Base-by-base conservation (phyloP, 2,888 invertebrate genomes). In the Yponomeuta cagnagella region DNA sequence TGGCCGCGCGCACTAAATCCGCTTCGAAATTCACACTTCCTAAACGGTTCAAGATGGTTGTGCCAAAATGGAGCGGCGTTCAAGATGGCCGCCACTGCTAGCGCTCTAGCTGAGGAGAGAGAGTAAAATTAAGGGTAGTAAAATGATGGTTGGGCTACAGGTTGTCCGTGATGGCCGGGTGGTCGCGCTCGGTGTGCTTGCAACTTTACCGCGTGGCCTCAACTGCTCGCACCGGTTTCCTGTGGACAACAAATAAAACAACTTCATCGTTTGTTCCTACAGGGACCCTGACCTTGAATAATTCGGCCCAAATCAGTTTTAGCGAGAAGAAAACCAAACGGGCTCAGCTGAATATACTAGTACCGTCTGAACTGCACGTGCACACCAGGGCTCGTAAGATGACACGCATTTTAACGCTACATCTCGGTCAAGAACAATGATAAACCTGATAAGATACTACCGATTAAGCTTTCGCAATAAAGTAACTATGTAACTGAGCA, bases 1-100 rank as follows among this genome's bases (percentile, higher is more conserved):
- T 90, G 73, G 81, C 87, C 88, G 78, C 75, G 75, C 78, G 82
- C 74, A 88, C 85, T 70, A 58, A 74, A 43, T 43, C 83, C 81
- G 79, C 80, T 76, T 79, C 30, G 15, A 23, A 3, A 48, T 48
- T 8, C 10, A 68, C 9, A 68, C 1, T 10, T 68, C 48, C 68
- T 68, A 68, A 43, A 9, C 48, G 48, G 23, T 33, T 37, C 31
- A 68, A 43, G 48, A 43, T 43, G 43, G 43, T 43, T 43, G 43
- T 5, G 43, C 43, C 43, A 43, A 43, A 43, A 43, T 43, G 43
- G 23, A 23, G 43, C 43, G 43, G 43, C 9, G 23, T 33, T 15
- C 31, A 68, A 43, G 48, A 65, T 33, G 31, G 33, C 33, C 65
- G 33, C 65, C 65, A 31, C 65, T 12, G 65, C 65, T 65, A 31